Evolutionary conservation across 2,113 vertebrate species (phyloP), one percentile per base, ranked within the genome.

Genomic region (Salvelinus fontinalis): DNA sequence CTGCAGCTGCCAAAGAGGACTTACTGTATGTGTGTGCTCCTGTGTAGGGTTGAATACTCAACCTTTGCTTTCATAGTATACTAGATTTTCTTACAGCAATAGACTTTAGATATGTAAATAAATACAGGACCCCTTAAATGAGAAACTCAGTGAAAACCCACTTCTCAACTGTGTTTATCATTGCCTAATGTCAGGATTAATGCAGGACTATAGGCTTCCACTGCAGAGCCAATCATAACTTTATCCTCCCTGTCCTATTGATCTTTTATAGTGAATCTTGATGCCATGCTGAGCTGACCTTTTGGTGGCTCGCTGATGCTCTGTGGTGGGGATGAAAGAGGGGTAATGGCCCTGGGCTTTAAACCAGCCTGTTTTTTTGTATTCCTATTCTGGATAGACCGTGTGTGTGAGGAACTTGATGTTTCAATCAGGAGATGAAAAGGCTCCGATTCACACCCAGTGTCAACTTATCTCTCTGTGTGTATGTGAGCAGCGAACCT

Each of bases 341-440:
- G 27, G 65, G 16, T 67, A 26, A 67, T 67, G 24, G 27, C 65
- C 65, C 14, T 13, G 24, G 27, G 24, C 13, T 67, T 67, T 67
- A 14, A 67, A 67, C 24, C 26, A 67, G 29, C 2, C 65, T 13
- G 39, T 67, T 31, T 31, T 31, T 20, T 22, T 18, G 11, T 18
- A 67, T 67, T 67, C 26, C 65, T 67, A 12, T 67, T 29, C 29
- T 26, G 29, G 65, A 67, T 31, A 5, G 65, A 67, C 29, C 1
- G 16, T 67, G 24, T 29, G 8, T 27, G 27, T 29, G 65, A 67
- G 65, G 14, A 29, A 26, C 65, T 31, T 14, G 26, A 29, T 67
- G 65, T 67, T 31, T 67, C 27, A 22, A 67, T 67, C 65, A 65
- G 62, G 62, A 65, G 62, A 26, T 65, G 62, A 31, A 67, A 67